A percentile compares a stretch with the other conserved stretches of the same genome.
Conservation (phyloP, 2,797 vertebrate species). For the Lemur catta region DNA sequence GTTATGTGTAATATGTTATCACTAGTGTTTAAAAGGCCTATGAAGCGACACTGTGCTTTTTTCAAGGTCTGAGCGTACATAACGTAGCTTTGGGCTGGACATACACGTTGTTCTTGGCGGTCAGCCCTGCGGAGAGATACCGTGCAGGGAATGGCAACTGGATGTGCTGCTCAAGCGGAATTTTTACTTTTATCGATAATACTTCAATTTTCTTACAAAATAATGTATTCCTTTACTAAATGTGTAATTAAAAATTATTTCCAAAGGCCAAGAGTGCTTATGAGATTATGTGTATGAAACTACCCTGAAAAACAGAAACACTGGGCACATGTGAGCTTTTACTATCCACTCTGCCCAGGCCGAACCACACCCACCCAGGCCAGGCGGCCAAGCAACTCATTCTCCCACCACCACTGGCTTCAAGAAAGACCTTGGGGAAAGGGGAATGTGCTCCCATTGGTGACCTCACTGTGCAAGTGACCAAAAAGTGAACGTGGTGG, state of each 20-base stretch:
- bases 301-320: neutral
- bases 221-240: neutral
- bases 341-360: neutral
- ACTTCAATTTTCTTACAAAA: neutral
- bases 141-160: fast-evolving
- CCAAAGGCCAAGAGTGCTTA: neutral
- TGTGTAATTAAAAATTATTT: neutral
- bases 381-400: neutral
- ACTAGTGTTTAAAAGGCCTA: neutral
- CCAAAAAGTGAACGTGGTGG: neutral
- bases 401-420: too few species aligned
- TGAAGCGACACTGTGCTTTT: neutral
- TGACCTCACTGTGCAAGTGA: neutral
- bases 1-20: neutral
- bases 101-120: neutral
- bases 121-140: fast-evolving
- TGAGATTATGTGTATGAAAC: neutral
- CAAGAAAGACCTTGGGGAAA: neutral
- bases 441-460: too few species aligned
- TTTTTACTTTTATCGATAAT: neutral
- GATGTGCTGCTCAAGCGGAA: neutral
- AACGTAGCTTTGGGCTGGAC: neutral
- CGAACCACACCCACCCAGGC: neutral
- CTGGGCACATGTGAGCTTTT: neutral
- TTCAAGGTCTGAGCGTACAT: neutral